These are phyloP conservation scores for Dryoscopus gambensis DNA, from an alignment of 2,113 vertebrate species.

Conservation along the genomic window DNA sequence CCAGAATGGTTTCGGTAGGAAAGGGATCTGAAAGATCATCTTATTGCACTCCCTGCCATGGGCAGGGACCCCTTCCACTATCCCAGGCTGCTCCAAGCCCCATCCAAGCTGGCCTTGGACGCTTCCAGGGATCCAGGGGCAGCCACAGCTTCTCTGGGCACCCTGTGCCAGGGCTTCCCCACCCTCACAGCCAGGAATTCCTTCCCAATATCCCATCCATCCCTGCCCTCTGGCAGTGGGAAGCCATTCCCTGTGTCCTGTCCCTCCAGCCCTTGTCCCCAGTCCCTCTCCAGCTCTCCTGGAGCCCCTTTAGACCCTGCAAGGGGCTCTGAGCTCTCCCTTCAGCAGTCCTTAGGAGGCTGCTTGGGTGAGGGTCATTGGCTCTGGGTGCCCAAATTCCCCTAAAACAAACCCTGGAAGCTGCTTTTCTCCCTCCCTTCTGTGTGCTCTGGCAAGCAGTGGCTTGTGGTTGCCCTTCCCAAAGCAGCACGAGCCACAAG, in stretches of 20 bases:
- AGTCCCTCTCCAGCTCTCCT: background rate
- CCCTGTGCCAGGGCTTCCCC: fast-evolving
- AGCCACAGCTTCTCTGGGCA: background rate
- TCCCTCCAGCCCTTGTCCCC: background rate
- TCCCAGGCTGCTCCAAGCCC: background rate
- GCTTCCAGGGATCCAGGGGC: background rate
- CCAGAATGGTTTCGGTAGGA: background rate
- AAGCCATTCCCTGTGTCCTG: background rate
- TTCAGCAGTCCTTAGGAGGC: background rate
- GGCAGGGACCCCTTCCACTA: background rate
- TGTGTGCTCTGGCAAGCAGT: fast-evolving
- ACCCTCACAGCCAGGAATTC: fast-evolving
- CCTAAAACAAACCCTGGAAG: background rate
- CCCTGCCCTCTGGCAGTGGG: background rate
- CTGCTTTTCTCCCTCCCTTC: background rate
- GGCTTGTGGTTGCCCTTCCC: background rate
- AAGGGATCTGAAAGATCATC: background rate
- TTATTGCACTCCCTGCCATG: fast-evolving
- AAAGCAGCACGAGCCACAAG: background rate
- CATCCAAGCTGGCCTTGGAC: fast-evolving
- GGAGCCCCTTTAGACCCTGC: fast-evolving
- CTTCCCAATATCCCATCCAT: fast-evolving
- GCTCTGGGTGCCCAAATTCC: background rate
- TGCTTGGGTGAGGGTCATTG: background rate
- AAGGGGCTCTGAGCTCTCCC: background rate